Base-by-base conservation (phyloP, 2,113 vertebrate genomes). In the Trogon melanurus region DNA sequence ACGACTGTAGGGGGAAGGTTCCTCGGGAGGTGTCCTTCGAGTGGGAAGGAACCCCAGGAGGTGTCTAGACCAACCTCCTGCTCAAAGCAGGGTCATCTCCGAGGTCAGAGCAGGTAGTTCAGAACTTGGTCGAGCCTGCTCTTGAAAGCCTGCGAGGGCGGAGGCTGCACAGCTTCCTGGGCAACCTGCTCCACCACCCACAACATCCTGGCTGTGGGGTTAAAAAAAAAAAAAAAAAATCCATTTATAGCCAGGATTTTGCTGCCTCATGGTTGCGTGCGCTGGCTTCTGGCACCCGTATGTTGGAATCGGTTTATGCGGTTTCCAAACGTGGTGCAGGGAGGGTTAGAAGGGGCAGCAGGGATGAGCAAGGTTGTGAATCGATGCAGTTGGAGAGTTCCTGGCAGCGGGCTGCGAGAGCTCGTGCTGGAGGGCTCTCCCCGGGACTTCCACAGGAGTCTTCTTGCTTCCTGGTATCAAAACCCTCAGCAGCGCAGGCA, bases 231-330 rank as follows among this genome's bases (percentile, higher is more conserved):
- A 41, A 41, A 41, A 41, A 41, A 41, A 41, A 41, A 27, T 10
- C 20, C 41, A 34, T 66, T 36, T 0, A 1, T 15, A 12, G 1
- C 17, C 48, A 11, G 62, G 71, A 2, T 19, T 6, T 1, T 3
- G 0, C 32, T 32, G 21, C 21, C 48, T 50, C 3, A 0, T 6
- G 56, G 10, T 18, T 17, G 12, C 6, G 2, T 4, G 26, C 38
- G 60, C 56, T 3, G 4, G 41, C 53, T 45, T 44, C 47, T 15
- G 75, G 11, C 14, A 38, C 4, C 38, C 23, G 0, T 1, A 3
- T 11, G 6, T 17, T n/a, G n/a, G 45, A 23, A 1, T 13, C 7
- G 0, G 1, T 47, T 45, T 6, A 0, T 25, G 5, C 10, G 7
- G 10, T 3, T 21, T 5, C 34, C 69, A 32, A 8, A 4, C 12